Evolutionary conservation across 2,888 invertebrate genomes (phyloP), one percentile per base, ranked within the genome.

Genomic region (Dryobotodes eremita): DNA sequence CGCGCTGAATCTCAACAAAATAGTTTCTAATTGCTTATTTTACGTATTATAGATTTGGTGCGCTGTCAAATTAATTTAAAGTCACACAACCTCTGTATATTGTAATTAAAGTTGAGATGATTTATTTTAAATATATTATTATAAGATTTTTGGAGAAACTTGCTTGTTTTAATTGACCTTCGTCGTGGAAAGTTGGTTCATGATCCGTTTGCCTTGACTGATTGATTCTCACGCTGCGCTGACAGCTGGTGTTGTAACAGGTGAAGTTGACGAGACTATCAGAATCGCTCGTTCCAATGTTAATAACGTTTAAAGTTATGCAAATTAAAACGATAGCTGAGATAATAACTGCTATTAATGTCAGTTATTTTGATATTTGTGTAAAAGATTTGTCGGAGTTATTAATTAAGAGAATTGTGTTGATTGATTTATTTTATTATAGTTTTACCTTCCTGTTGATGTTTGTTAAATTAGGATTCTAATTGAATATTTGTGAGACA

Each of bases 71-170:
- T 68, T 80, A 72, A 48, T 86, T 62, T 73, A 62, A 69, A 83
- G 85, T 78, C 82, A 80, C 75, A 77, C 64, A 86, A 81, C 88
- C 88, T 87, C 86, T 83, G 85, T 85, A 82, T 85, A 83, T 87
- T 90, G 82, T 90, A 89, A 89, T 85, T 77, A 82, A 87, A 86
- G 87, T 86, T 84, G 89, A 88, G 90, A 90, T 89, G 89, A 89
- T 89, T 90, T 91, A 91, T 92, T 91, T 82, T 86, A 86, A 86
- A 84, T 87, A 90, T 92, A 89, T 85, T 85, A 90, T 88, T 90
- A 94, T 94, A 94, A 94, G 91, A 90, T 92, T 85, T 95, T 93
- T 93, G 93, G 91, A 93, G 91, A 92, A 92, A 90, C 90, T 83
- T 59, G 85, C 90, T 91, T 91, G 94, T 93, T 93, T 88, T 93